These are phyloP conservation scores for Pollenia griseotomentosa DNA, from an alignment of 2,888 invertebrate species.

Conservation along the genomic window DNA sequence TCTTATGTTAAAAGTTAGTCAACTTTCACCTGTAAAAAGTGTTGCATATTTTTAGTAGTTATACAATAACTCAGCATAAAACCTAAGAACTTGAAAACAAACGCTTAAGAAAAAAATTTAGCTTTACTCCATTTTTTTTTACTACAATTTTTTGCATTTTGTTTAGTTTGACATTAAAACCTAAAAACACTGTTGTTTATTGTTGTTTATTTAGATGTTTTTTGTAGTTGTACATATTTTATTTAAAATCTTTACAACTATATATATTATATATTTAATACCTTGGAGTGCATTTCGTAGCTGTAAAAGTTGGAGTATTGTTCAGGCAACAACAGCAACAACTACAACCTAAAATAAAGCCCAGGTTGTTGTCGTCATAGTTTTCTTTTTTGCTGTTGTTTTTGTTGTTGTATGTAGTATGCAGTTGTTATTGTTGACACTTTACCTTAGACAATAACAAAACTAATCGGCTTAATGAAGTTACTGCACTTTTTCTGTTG, in stretches of 20 bases:
- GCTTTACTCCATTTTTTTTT: background rate
- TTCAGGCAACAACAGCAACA: conserved; percentile 14
- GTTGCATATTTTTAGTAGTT: conserved; percentile 8
- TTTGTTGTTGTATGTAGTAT: conserved; percentile 13
- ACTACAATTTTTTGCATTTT: conserved; percentile 43
- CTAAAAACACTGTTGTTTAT: conserved; percentile 49
- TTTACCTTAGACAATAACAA: conserved; percentile 71
- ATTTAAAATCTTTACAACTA: conserved; percentile 62
- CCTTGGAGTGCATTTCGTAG: conserved; percentile 49
- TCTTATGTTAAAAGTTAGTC: background rate
- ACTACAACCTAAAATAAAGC: conserved; percentile 12
- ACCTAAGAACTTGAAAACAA: conserved; percentile 15
- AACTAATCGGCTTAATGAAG: conserved; percentile 78
- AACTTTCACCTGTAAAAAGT: background rate
- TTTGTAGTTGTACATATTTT: conserved; percentile 17
- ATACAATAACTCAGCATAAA: background rate
- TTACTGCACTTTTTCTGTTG: conserved; percentile 70
- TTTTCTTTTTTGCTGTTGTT: no score
- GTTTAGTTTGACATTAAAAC: conserved; percentile 65
- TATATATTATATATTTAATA: conserved; percentile 61
- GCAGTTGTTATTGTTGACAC: conserved; percentile 67
- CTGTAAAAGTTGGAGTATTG: conserved; percentile 43
- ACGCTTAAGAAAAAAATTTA: background rate
- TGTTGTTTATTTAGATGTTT: conserved; percentile 32
- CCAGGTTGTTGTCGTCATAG: conserved; percentile 28